Conservation (phyloP, 1,140 invertebrate genomes). For the Paracyclopina nana region DNA sequence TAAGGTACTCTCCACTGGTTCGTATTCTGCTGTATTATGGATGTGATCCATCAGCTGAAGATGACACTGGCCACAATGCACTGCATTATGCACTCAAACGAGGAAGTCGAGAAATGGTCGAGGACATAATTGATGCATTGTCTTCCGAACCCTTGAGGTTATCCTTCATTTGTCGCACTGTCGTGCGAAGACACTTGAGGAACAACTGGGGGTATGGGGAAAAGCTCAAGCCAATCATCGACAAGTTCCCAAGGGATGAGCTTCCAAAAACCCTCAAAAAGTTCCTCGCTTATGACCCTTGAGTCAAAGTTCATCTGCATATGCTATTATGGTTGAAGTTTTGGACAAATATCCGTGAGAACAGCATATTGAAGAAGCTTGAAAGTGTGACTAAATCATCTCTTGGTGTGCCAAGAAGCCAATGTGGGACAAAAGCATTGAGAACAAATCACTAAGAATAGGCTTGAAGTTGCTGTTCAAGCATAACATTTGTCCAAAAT, state of each 20-base stretch:
- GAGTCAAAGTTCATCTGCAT: no score
- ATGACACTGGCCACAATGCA: conserved; percentile 6
- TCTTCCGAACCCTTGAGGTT: neutral
- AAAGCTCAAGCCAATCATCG: conserved; percentile 1
- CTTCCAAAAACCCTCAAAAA: neutral
- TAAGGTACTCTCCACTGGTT: neutral
- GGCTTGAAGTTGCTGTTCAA: no score
- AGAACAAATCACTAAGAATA: no score
- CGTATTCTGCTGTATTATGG: neutral
- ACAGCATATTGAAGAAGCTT: no score
- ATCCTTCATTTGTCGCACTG: neutral
- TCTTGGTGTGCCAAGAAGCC: no score
- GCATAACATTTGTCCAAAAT: no score
- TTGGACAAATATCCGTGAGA: no score
- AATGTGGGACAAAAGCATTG: no score
- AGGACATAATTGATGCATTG: neutral
- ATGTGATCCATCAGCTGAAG: conserved; percentile 9
- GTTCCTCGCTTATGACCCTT: conserved; percentile 12
- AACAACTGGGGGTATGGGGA: neutral
- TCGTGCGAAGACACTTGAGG: neutral
- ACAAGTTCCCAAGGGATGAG: neutral
- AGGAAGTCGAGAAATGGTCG: neutral
- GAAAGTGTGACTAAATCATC: no score
- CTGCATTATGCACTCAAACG: conserved; percentile 8
- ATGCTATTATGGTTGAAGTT: no score